Conservation (phyloP, 2,113 vertebrate genomes). For the Saguinus midas region DNA sequence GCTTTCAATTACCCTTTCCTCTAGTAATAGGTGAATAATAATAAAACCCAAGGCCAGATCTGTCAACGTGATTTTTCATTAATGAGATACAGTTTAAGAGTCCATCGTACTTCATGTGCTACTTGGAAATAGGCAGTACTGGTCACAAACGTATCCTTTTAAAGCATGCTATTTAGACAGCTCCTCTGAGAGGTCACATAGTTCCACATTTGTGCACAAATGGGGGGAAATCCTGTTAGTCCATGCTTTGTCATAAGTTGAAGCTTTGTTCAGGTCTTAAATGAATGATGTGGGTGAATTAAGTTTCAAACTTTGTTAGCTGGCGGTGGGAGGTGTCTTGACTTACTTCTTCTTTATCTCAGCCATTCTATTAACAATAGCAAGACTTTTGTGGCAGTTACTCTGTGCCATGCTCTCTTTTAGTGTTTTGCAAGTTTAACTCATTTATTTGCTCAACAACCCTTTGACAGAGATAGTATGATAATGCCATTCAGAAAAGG, state of each 20-base stretch:
- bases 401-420: not conserved
- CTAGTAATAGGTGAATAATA: not conserved
- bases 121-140: not conserved
- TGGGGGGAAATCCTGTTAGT: not conserved
- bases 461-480: not conserved
- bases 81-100: not conserved
- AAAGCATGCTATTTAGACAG: not conserved
- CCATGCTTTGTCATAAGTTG: not conserved
- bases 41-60: not conserved
- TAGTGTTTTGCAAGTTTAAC: not conserved
- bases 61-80: not conserved
- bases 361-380: not conserved
- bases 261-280: not conserved
- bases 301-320: not conserved
- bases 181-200: not conserved
- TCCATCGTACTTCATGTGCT: not conserved
- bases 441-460: not conserved
- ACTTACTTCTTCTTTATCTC: not conserved
- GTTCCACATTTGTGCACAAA: not conserved
- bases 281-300: not conserved
- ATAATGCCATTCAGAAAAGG: not conserved
- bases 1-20: conserved; percentile 10
- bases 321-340: not conserved
- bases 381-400: not conserved
- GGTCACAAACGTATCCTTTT: not conserved